These are phyloP conservation scores for Resseliella maxima DNA, from an alignment of 2,888 invertebrate genomes.

Conservation along the genomic window DNA sequence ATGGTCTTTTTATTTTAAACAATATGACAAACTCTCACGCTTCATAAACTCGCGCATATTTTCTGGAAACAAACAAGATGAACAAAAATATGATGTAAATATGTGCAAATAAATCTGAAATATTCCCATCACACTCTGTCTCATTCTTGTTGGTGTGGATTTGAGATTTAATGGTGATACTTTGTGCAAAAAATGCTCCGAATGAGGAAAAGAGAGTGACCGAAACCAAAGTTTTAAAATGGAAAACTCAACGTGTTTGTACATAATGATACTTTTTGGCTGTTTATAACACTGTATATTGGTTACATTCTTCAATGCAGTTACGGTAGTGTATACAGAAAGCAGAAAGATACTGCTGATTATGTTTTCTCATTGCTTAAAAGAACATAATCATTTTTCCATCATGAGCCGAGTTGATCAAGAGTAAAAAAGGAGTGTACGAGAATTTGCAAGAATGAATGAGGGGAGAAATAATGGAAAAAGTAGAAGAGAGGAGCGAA, in stretches of 20 bases:
- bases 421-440: background rate
- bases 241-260: background rate
- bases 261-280: conserved; percentile 22
- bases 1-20: background rate
- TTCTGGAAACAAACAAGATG: background rate
- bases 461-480: background rate
- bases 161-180: background rate
- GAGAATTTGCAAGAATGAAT: background rate
- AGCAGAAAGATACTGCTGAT: background rate
- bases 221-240: background rate
- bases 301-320: background rate
- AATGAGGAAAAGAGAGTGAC: background rate
- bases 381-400: background rate
- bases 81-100: background rate
- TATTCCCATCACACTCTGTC: background rate
- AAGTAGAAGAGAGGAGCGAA: background rate
- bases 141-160: background rate
- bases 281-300: conserved; percentile 19
- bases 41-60: conserved; percentile 1
- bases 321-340: background rate
- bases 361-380: background rate
- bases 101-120: background rate
- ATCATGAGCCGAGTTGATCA: too few relatives aligned
- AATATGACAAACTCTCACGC: background rate
- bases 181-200: background rate